Conservation (phyloP, 2,888 invertebrate species). For the Hemithea aestivaria region DNA sequence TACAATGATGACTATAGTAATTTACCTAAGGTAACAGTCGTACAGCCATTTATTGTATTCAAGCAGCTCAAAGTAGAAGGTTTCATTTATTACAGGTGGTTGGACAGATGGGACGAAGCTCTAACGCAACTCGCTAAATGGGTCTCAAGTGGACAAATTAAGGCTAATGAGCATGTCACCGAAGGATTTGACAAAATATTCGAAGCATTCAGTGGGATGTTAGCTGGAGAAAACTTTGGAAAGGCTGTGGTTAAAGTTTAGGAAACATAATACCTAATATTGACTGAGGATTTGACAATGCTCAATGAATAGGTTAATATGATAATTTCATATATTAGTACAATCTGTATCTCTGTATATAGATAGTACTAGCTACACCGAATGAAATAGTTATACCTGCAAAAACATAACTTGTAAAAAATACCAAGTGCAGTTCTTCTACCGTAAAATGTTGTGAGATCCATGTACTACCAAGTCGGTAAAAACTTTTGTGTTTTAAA, state of each 20-base stretch:
- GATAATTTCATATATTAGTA: too few species aligned
- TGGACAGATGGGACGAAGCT: conserved; percentile 77
- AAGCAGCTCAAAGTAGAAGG: conserved; percentile 82
- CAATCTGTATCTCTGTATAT: too few species aligned
- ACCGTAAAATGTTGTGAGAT: too few species aligned
- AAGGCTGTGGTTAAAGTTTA: conserved; percentile 83
- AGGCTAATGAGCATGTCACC: conserved; percentile 81
- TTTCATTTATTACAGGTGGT: conserved; percentile 75
- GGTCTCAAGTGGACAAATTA: conserved; percentile 82
- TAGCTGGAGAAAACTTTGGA: conserved; percentile 81
- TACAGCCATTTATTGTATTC: conserved; percentile 73
- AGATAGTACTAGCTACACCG: too few species aligned
- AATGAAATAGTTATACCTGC: too few species aligned
- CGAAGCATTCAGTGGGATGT: conserved; percentile 82
- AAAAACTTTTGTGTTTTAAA: too few species aligned
- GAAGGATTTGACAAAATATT: conserved; percentile 85
- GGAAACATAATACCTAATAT: too few species aligned
- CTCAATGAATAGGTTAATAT: too few species aligned
- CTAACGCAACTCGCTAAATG: conserved; percentile 77
- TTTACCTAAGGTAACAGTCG: background rate
- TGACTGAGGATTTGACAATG: too few species aligned
- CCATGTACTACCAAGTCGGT: too few species aligned
- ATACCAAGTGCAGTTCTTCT: too few species aligned
- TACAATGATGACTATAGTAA: conserved; percentile 51
- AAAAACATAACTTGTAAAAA: too few species aligned